Conservation (phyloP, 2,113 vertebrate species). For the Gnathonemus echidnorhynchus region DNA sequence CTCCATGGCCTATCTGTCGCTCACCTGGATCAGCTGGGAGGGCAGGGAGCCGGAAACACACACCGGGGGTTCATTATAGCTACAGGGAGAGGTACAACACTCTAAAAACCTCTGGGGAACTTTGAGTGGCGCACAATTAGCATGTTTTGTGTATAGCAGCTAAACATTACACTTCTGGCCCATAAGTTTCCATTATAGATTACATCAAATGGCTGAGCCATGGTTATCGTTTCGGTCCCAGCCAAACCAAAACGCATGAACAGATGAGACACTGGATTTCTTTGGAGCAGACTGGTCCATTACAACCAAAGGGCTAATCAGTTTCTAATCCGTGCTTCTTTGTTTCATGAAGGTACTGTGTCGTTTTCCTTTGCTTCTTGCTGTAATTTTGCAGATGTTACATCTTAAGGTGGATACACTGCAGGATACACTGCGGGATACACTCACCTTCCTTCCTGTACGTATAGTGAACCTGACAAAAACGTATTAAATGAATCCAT, state of each 20-base stretch:
- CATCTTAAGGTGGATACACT: neutral
- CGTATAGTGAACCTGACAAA: neutral
- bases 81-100: neutral
- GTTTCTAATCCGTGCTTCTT: neutral
- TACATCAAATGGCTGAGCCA: neutral
- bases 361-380: neutral
- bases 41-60: conserved; percentile 13
- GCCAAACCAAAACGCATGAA: neutral
- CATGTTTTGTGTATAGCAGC: neutral
- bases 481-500: neutral
- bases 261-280: neutral
- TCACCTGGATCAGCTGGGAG: conserved; percentile 32
- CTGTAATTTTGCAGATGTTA: neutral
- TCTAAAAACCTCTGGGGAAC: neutral
- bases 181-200: neutral
- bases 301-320: neutral
- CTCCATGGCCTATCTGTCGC: conserved; percentile 72
- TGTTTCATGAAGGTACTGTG: neutral
- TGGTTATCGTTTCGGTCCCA: neutral
- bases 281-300: neutral
- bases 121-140: neutral
- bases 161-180: neutral
- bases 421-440: neutral
- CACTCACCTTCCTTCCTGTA: neutral
- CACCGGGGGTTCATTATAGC: conserved; percentile 13